Evolutionary conservation across 1,140 invertebrate species (phyloP), one percentile per base, ranked within the genome.

Genomic region (Drosophila azteca): DNA sequence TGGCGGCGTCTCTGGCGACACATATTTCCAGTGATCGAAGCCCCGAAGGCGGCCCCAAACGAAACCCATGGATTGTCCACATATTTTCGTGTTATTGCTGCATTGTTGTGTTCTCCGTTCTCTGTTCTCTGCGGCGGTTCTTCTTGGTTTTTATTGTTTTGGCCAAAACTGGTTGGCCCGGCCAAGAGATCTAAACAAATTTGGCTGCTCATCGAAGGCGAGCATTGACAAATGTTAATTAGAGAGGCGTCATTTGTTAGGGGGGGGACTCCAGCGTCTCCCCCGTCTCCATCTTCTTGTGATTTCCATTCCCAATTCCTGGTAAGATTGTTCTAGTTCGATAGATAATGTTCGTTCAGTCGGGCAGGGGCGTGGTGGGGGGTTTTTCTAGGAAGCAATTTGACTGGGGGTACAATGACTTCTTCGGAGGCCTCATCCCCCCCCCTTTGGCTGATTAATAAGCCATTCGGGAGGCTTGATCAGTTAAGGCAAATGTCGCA

Each of bases 1-100:
- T 78, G 84, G 84, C 89, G 90, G 90, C 89, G 90, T 90, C 90
- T 91, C 77, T 87, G 83, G 79, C 90, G 77, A 90, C 89, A 90
- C 89, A 90, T 80, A 87, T 83, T 77, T 88, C 73, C 35, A 81
- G 77, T 75, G 78, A 69, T 67, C 62, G 61, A 59, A 69, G 50
- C 67, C 52, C 49, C 24, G 24, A 48, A 59, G 54, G 45, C 51
- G 60, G 55, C 35, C 35, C 35, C 11, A 11, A 39, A 39, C 5
- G 11, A 39, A 39, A 11, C 11, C 35, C 11, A 39, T 39, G 60
- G 70, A 78, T 66, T 57, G 43, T 69, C 63, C 61, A 51, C 62
- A 65, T 31, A 46, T 74, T 73, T 63, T 62, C 54, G 26, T 45
- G 67, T 77, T 74, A 77, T 77, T 77, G 74, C 74, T 68, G 74